A percentile compares a stretch with the other conserved stretches of the same genome.
These are phyloP conservation scores for Dasysyrphus albostriatus DNA, from an alignment of 2,888 invertebrate species.

Conservation along the genomic window DNA sequence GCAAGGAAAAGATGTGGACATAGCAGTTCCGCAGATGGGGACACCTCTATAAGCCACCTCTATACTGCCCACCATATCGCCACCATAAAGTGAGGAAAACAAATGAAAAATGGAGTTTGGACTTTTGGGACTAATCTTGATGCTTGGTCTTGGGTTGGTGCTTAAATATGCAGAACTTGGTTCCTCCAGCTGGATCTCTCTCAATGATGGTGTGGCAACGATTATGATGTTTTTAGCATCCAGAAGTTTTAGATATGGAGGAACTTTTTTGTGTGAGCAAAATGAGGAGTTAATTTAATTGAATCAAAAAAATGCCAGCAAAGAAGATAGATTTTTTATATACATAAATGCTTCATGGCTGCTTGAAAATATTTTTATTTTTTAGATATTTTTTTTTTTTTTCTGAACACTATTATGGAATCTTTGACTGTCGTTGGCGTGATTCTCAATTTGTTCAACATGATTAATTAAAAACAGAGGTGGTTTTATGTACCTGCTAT, in stretches of 20 bases:
- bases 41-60: background rate
- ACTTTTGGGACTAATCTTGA: constrained; percentile 73
- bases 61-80: too few species aligned
- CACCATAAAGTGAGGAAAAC: constrained; percentile 38
- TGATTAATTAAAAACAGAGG: constrained; percentile 1
- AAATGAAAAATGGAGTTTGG: constrained; percentile 70
- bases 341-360: constrained; percentile 8
- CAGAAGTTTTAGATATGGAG: constrained; percentile 26
- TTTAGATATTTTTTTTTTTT: background rate
- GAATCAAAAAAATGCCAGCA: constrained; percentile 5
- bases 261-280: constrained; percentile 19
- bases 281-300: constrained; percentile 72
- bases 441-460: constrained; percentile 3
- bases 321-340: background rate
- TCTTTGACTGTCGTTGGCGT: background rate
- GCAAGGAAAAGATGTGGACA: constrained; percentile 64
- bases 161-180: constrained; percentile 27
- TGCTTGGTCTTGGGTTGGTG: constrained; percentile 10
- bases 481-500: background rate
- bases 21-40: constrained; percentile 34
- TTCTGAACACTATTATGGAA: background rate
- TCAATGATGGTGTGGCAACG: constrained; percentile 40
- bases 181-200: constrained; percentile 5
- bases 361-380: background rate
- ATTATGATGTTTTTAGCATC: constrained; percentile 70